Evolutionary conservation across 2,113 vertebrate genomes (phyloP), one percentile per base, ranked within the genome.

Genomic region (rat (Rattus norvegicus)): DNA sequence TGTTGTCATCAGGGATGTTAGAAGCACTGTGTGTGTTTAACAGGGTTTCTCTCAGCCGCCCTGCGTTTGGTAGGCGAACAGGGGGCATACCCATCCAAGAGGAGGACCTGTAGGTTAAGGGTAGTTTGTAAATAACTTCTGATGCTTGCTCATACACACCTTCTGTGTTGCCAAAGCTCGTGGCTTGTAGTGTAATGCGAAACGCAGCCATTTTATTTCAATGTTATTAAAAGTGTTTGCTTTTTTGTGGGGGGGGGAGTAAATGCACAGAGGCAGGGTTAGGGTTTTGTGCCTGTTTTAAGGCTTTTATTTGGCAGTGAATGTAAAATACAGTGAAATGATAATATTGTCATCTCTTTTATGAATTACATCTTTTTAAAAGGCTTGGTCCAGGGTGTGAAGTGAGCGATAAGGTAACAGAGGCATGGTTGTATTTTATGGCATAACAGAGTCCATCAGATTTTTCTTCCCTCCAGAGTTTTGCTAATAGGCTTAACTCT

Each of bases 211-310:
- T 98, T 98, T 98, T 98, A 98, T 98, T 98, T 98, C 95, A 12
- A 98, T 97, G 94, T 98, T 98, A 90, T 98, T 88, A 97, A 92
- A 96, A 98, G 86, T 83, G 90, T 90, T 97, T 97, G 98, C 3
- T 30, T 67, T 30, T 43, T 2, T 2, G 43, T 2, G 43, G 43
- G 43, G 43, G 43, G 43, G 43, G 98, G 98, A 98, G 97, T 98
- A 98, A 98, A 97, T 98, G 97, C 98, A 97, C 98, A 97, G 97
- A 97, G 98, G 98, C 98, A 98, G 98, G 99, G 98, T 98, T 98
- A 98, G 98, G 99, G 98, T 98, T 98, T 98, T 98, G 98, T 98
- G 98, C 98, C 98, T 99, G 97, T 98, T 98, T 97, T 98, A 98
- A 98, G 98, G 98, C 98, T 98, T 98, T 98, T 98, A 93, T 97